Evolutionary conservation across 2,113 vertebrate genomes (phyloP).

Genomic region (Chinchilla lanigera): DNA sequence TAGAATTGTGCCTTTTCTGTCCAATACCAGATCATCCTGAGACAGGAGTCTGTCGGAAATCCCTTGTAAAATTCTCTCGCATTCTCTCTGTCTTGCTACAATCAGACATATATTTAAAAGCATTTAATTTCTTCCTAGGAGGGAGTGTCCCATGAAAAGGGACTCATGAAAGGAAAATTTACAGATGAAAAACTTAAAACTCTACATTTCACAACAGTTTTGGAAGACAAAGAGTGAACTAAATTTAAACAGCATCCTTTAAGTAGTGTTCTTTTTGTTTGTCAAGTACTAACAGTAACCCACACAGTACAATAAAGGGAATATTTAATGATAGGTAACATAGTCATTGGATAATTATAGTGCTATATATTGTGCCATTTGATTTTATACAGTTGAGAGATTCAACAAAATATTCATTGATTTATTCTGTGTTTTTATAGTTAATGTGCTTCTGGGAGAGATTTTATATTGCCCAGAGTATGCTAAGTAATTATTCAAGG

Average conservation of each 20-base stretch:
- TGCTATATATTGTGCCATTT: background rate
- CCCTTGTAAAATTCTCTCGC: background rate
- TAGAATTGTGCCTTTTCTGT: background rate
- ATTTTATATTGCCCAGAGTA: background rate
- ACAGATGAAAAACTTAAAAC: background rate
- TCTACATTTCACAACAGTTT: background rate
- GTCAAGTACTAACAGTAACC: background rate
- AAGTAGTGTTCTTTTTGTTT: background rate
- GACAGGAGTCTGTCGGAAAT: background rate
- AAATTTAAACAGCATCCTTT: background rate
- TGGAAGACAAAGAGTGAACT: background rate
- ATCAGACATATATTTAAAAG: background rate
- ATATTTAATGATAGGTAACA: background rate
- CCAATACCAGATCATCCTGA: background rate
- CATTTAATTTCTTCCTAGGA: background rate
- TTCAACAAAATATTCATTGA: background rate
- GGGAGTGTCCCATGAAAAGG: background rate
- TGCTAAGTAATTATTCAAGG: background rate
- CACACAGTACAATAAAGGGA: background rate
- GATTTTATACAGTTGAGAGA: conserved; percentile 6
- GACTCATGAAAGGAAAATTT: background rate
- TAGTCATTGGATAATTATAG: background rate
- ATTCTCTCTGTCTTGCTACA: background rate
- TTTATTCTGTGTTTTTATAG: background rate
- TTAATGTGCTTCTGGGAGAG: background rate